These are phyloP conservation scores for Pristionchus arcanus DNA, from an alignment of 2,888 invertebrate genomes.

Conservation along the genomic window DNA sequence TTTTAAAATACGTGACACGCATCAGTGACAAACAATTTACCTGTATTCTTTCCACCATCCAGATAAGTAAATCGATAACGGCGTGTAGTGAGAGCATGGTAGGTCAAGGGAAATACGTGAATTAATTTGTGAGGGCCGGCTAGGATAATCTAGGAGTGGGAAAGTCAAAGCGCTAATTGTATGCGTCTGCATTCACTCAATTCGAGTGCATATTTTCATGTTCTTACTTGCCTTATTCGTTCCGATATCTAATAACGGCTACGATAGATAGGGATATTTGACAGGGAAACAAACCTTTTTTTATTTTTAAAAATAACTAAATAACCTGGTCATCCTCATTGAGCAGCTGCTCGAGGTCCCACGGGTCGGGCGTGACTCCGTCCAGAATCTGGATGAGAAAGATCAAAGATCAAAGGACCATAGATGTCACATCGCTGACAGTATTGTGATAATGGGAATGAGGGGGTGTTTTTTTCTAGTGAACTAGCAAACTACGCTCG, in stretches of 20 bases:
- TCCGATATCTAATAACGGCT: too few species aligned
- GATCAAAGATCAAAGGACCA: not conserved
- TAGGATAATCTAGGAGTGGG: not conserved
- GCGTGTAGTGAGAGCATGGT: constrained; percentile 23
- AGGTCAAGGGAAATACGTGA: not conserved
- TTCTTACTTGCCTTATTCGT: too few species aligned
- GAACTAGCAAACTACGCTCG: too few species aligned
- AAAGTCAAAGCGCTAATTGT: not conserved
- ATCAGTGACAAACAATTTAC: not conserved
- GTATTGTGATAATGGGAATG: not conserved
- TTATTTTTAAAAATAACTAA: not conserved
- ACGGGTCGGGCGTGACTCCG: constrained; percentile 67
- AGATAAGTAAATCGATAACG: not conserved
- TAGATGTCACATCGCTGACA: not conserved
- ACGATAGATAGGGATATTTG: too few species aligned
- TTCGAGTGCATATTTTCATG: too few species aligned
- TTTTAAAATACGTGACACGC: too few species aligned
- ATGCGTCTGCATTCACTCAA: not conserved
- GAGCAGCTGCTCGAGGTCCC: constrained; percentile 74
- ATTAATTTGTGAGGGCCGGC: not conserved
- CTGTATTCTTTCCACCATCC: not conserved
- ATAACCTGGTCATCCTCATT: constrained; percentile 60
- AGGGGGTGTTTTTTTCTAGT: not conserved
- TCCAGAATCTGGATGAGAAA: not conserved
- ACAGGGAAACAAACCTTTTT: too few species aligned